phyloP scores from a whole-genome alignment of 1,140 invertebrate genomes.

The Neodiprion fabricii region DNA sequence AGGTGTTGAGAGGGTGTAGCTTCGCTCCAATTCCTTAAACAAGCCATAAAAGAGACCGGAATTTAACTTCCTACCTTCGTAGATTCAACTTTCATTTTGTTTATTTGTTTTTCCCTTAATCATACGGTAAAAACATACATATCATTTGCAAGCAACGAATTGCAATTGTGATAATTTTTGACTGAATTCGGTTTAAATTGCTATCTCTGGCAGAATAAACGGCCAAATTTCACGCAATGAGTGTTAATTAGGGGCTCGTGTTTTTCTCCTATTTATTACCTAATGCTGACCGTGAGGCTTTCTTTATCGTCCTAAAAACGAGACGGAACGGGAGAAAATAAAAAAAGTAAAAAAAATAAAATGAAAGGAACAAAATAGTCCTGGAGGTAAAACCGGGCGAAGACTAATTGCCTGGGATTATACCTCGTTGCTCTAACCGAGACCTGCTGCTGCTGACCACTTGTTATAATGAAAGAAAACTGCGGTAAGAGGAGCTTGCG shows the following conservation, averaged over 20 bases:
- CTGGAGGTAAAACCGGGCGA: too few relatives aligned
- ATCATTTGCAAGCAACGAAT: too few relatives aligned
- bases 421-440: background rate
- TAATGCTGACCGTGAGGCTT: too few relatives aligned
- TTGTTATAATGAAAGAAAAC: background rate
- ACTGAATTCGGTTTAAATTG: too few relatives aligned
- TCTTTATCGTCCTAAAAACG: background rate
- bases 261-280: too few relatives aligned
- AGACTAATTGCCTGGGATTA: conserved; percentile 1
- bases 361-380: too few relatives aligned
- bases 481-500: too few relatives aligned
- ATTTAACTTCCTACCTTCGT: background rate
- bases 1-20: conserved; percentile 49
- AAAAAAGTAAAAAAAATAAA: background rate
- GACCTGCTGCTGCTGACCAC: background rate
- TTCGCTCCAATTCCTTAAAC: conserved; percentile 50
- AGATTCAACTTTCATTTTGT: background rate
- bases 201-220: too few relatives aligned
- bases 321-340: background rate
- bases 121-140: too few relatives aligned
- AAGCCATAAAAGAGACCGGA: background rate
- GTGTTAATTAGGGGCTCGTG: too few relatives aligned
- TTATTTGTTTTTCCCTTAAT: background rate
- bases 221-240: too few relatives aligned
- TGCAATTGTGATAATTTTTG: too few relatives aligned